Conservation (phyloP, 2,113 vertebrate species). For the Hypanus sabinus region DNA sequence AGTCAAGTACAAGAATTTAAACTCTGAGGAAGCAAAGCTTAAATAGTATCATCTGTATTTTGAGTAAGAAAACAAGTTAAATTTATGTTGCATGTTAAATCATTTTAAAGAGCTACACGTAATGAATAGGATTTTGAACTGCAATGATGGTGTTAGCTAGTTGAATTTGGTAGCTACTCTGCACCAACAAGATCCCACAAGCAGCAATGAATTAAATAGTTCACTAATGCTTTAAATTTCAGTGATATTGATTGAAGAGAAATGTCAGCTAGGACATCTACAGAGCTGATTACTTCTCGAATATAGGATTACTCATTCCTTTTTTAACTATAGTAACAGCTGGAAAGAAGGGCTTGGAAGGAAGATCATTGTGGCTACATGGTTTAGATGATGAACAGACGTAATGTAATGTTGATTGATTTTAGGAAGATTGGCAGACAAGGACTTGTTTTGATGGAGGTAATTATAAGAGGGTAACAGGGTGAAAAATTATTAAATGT, state of each 20-base stretch:
- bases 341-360: not conserved
- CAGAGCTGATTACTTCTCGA: not conserved
- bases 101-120: too few species aligned
- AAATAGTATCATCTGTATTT: too few species aligned
- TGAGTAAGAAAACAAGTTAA: too few species aligned
- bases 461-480: too few species aligned
- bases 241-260: not conserved
- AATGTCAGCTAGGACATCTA: not conserved
- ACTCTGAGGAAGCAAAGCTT: too few species aligned
- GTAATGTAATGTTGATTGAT: not conserved
- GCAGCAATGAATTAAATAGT: not conserved
- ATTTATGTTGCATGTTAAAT: too few species aligned
- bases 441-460: not conserved
- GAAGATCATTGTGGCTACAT: too few species aligned
- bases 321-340: not conserved
- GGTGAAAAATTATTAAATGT: not conserved
- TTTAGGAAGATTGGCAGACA: not conserved
- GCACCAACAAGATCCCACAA: not conserved
- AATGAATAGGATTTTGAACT: too few species aligned
- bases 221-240: too few species aligned
- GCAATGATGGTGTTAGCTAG: not conserved
- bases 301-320: not conserved
- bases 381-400: not conserved
- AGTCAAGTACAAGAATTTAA: too few species aligned
- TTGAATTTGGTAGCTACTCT: not conserved